A percentile compares a stretch with the other conserved stretches of the same genome.
Conservation (phyloP, 2,888 invertebrate genomes). For the Amiota communis region DNA sequence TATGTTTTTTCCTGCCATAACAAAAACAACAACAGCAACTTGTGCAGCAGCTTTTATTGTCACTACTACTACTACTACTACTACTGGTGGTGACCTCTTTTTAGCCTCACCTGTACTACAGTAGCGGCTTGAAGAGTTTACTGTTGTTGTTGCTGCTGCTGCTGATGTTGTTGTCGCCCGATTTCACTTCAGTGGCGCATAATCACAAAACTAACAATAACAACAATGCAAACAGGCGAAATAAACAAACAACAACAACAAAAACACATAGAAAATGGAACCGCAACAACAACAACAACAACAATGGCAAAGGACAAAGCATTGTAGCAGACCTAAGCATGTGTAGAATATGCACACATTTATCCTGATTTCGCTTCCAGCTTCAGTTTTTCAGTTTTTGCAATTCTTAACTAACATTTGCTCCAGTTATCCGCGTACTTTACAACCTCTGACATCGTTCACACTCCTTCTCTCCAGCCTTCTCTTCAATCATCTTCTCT, state of each 20-base stretch:
- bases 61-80: background rate
- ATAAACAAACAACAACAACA: background rate
- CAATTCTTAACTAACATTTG: background rate
- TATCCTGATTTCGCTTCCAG: background rate
- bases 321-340: conserved; percentile 3
- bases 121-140: background rate
- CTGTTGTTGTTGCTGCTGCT: background rate
- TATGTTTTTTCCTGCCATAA: background rate
- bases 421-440: background rate
- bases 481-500: background rate
- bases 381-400: background rate
- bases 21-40: background rate
- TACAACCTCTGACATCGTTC: too few species aligned
- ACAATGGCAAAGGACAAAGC: background rate
- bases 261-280: background rate
- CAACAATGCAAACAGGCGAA: conserved; percentile 13
- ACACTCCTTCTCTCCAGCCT: background rate
- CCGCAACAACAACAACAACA: conserved; percentile 19
- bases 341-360: conserved; percentile 1
- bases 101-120: background rate
- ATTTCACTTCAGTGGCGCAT: conserved; percentile 15
- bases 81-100: conserved; percentile 20
- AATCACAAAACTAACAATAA: conserved; percentile 17
- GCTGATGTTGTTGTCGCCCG: conserved; percentile 15
- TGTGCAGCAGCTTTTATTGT: background rate